Percentiles rank a stretch among this genome's conserved stretches.
phyloP scores from a whole-genome alignment of 2,888 invertebrate genomes.

The Perizoma affinitatum region DNA sequence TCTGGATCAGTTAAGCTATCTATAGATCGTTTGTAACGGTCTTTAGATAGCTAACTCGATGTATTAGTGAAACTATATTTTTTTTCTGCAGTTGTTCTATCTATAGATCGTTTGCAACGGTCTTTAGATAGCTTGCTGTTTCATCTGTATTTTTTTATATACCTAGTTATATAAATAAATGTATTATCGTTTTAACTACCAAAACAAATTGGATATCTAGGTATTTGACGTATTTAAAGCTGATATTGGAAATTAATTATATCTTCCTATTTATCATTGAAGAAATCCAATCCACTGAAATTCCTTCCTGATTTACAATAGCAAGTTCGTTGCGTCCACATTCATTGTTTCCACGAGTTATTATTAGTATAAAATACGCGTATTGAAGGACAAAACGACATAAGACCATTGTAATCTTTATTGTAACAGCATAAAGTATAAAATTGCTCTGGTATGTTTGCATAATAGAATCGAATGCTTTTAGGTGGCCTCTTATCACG shows the following conservation, averaged over 20 bases:
- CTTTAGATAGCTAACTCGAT: too few species aligned
- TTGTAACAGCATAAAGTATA: slow-evolving; percentile 11
- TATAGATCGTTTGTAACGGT: too few species aligned
- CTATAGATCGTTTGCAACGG: too few species aligned
- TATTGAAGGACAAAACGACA: slow-evolving; percentile 9
- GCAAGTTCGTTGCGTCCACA: slow-evolving; percentile 36
- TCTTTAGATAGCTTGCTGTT: too few species aligned
- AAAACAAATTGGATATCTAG: too few species aligned
- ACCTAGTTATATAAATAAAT: too few species aligned
- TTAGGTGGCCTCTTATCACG: slow-evolving; percentile 14
- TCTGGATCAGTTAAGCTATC: too few species aligned
- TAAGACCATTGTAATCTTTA: slow-evolving; percentile 9
- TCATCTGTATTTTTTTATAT: too few species aligned
- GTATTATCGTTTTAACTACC: too few species aligned
- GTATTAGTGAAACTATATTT: too few species aligned
- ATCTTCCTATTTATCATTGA: slow-evolving; percentile 22
- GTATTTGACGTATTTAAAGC: too few species aligned
- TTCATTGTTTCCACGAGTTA: slow-evolving; percentile 41
- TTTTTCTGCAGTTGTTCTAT: too few species aligned
- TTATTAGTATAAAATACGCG: slow-evolving; percentile 30
- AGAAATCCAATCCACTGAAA: slow-evolving; percentile 24
- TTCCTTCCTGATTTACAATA: slow-evolving; percentile 38
- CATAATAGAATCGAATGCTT: slow-evolving; percentile 11
- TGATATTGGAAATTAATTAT: slow-evolving; percentile 1
- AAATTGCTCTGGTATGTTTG: slow-evolving; percentile 3